phyloP scores from a whole-genome alignment of 2,113 vertebrate genomes.

The Callopanchax toddi region DNA sequence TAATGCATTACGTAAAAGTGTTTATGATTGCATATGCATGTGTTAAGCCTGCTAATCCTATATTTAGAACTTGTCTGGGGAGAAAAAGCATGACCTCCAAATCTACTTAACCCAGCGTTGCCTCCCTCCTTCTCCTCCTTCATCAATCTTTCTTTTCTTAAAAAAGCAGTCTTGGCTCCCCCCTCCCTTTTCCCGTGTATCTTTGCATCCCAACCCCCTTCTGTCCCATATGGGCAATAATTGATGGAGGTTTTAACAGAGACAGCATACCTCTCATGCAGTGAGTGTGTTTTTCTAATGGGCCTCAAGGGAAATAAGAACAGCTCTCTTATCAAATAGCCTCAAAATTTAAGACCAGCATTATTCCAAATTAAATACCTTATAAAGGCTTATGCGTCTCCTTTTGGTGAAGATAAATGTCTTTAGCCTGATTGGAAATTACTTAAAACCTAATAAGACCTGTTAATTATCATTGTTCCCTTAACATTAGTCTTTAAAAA shows the following conservation, averaged over 20 bases:
- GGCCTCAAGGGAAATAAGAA: conserved; percentile 52
- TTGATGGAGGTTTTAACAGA: conserved; percentile 57
- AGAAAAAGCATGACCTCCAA: conserved; percentile 52
- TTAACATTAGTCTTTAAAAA: conserved; percentile 25
- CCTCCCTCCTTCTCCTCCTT: not conserved
- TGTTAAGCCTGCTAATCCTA: conserved; percentile 54
- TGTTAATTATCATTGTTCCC: conserved; percentile 29
- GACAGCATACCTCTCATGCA: conserved; percentile 43
- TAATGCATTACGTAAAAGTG: conserved; percentile 8
- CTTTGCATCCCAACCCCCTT: conserved; percentile 23
- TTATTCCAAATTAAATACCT: conserved; percentile 59
- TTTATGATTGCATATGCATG: conserved; percentile 16
- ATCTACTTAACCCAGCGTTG: conserved; percentile 54
- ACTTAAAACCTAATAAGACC: conserved; percentile 35
- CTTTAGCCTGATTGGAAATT: conserved; percentile 18
- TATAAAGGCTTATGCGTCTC: conserved; percentile 33
- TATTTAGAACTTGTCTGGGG: conserved; percentile 49
- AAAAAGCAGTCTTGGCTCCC: not conserved
- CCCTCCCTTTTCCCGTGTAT: not conserved
- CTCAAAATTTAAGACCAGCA: conserved; percentile 51
- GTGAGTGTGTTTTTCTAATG: conserved; percentile 42
- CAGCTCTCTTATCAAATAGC: conserved; percentile 64
- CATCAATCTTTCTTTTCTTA: conserved; percentile 9
- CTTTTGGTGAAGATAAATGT: conserved; percentile 41
- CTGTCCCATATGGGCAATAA: conserved; percentile 57